Conservation (phyloP, 2,797 vertebrate species). For the Discoglossus pictus region DNA sequence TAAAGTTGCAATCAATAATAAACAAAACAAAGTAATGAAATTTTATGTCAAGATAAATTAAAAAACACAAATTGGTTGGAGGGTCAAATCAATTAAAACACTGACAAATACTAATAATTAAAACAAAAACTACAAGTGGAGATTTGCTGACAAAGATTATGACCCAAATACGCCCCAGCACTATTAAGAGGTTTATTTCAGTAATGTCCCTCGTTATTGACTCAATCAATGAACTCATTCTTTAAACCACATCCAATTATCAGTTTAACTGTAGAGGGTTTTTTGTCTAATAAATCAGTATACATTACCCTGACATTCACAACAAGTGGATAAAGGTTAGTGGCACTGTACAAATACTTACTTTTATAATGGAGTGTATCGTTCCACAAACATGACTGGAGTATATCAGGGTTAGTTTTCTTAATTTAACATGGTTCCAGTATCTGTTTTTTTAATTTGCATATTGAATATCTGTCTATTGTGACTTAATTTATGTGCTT, state of each 20-base stretch:
- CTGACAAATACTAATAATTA: conserved; percentile 62
- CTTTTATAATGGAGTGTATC: conserved; percentile 47
- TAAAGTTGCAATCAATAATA: conserved; percentile 63
- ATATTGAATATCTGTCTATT: too few species aligned
- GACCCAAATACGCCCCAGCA: conserved; percentile 83
- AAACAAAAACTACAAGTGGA: conserved; percentile 75
- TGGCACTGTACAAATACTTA: conserved; percentile 65
- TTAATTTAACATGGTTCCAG: too few species aligned
- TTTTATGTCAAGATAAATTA: conserved; percentile 84
- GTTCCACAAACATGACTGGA: background rate
- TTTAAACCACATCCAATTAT: conserved; percentile 98
- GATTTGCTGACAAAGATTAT: conserved; percentile 89
- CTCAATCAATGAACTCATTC: conserved; percentile 97
- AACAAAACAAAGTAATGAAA: conserved; percentile 79
- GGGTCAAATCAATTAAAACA: conserved; percentile 86
- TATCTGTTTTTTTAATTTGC: too few species aligned
- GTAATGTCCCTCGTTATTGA: conserved; percentile 89
- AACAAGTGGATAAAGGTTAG: conserved; percentile 79
- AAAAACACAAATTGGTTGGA: conserved; percentile 75
- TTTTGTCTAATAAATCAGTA: conserved; percentile 88
- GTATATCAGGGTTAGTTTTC: too few species aligned
- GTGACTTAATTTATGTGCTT: background rate
- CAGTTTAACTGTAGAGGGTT: conserved; percentile 86
- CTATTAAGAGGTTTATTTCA: conserved; percentile 86
- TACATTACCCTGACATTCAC: conserved; percentile 84